Percentiles rank a stretch among this genome's conserved stretches.
Conservation (phyloP, 2,797 vertebrate genomes). For the Trachurus trachurus region DNA sequence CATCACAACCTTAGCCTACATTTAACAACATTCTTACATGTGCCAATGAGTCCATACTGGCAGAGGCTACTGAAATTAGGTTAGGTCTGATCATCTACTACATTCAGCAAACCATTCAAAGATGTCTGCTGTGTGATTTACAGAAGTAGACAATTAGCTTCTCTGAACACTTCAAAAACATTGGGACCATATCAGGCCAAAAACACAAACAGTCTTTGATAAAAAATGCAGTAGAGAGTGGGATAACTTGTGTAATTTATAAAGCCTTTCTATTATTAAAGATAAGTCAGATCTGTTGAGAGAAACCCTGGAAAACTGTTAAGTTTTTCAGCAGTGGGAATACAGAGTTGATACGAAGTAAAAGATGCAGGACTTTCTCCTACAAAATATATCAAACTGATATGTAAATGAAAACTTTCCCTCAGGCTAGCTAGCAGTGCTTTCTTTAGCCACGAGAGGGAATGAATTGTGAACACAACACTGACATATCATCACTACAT, state of each 20-base stretch:
- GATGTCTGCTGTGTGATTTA: too few relatives aligned
- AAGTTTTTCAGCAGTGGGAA: not conserved
- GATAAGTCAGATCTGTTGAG: not conserved
- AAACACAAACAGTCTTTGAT: not conserved
- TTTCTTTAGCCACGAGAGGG: not conserved
- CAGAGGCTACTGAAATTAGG: not conserved
- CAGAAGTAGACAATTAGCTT: not conserved
- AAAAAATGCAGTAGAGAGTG: not conserved
- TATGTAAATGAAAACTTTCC: not conserved
- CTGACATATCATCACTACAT: not conserved
- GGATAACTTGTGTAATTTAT: conserved; percentile 8
- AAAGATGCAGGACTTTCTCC: too few relatives aligned
- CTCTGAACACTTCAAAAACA: not conserved
- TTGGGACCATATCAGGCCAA: conserved; percentile 2
- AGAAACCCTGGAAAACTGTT: not conserved
- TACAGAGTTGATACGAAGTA: not conserved
- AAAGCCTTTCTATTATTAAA: conserved; percentile 36
- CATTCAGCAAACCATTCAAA: not conserved
- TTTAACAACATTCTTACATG: too few relatives aligned
- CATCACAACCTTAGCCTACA: too few relatives aligned
- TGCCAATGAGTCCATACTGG: not conserved
- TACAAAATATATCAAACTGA: too few relatives aligned
- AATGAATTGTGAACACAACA: not conserved
- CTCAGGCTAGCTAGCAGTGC: not conserved
- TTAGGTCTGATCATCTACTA: not conserved